These are phyloP conservation scores for Caenorhabditis macrosperma DNA, from an alignment of 2,888 invertebrate species.

Conservation along the genomic window DNA sequence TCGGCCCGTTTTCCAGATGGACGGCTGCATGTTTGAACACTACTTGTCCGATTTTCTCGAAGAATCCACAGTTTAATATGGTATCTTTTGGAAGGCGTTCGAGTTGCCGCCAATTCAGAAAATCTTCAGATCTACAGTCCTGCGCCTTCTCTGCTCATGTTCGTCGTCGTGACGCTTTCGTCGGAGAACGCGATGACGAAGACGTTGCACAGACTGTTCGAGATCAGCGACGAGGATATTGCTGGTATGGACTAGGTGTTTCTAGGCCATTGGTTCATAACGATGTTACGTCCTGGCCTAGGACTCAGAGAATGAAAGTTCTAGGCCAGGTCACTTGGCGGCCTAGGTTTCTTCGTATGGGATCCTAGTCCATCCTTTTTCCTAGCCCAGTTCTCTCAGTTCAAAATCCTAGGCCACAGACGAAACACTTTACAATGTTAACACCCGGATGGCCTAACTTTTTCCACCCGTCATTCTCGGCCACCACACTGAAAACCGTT, in stretches of 20 bases:
- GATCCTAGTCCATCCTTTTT: too few species aligned
- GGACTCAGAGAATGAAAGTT: too few species aligned
- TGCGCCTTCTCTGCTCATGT: slow-evolving; percentile 37
- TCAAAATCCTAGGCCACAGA: too few species aligned
- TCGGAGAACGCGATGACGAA: slow-evolving; percentile 37
- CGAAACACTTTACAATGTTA: too few species aligned
- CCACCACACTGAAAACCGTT: too few species aligned
- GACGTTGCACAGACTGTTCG: slow-evolving; percentile 22
- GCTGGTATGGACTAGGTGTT: slow-evolving; percentile 12
- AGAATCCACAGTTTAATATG: slow-evolving; percentile 52
- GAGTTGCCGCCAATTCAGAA: neutral
- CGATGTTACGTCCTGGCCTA: too few species aligned
- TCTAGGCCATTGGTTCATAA: too few species aligned
- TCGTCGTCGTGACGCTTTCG: slow-evolving; percentile 30
- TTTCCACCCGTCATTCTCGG: too few species aligned
- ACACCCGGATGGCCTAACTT: too few species aligned
- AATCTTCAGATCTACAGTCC: slow-evolving; percentile 38
- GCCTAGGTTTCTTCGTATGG: too few species aligned
- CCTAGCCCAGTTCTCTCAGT: too few species aligned
- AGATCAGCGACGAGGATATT: slow-evolving; percentile 33
- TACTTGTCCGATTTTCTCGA: slow-evolving; percentile 49
- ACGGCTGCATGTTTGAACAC: slow-evolving; percentile 48
- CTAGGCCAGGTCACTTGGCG: too few species aligned
- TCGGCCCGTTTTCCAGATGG: slow-evolving; percentile 32
- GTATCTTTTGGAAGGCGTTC: neutral